Percentiles rank a stretch among this genome's conserved stretches.
Evolutionary conservation across 2,797 vertebrate genomes (phyloP).

Genomic region (Leptodactylus fallax): DNA sequence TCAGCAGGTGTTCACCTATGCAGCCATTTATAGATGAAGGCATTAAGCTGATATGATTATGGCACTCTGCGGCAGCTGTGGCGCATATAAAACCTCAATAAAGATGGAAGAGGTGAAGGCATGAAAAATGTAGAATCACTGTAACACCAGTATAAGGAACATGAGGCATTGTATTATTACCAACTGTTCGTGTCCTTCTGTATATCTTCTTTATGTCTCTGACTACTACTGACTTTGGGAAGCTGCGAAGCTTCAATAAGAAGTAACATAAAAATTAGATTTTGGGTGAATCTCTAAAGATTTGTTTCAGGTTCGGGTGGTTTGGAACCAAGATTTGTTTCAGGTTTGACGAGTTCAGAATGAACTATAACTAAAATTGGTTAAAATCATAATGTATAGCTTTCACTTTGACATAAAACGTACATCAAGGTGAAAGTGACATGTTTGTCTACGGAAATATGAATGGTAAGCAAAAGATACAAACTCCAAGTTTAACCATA

Average conservation of each 20-base stretch:
- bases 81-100: not conserved
- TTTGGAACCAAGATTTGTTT: no score
- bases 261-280: no score
- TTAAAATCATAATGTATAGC: no score
- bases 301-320: no score
- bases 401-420: no score
- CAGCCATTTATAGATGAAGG: not conserved
- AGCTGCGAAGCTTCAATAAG: not conserved
- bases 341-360: no score
- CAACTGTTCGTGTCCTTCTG: constrained; percentile 1
- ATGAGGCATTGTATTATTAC: not conserved
- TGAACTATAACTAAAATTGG: no score
- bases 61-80: not conserved
- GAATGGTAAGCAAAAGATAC: no score
- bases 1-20: not conserved
- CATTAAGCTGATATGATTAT: constrained; percentile 12
- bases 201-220: not conserved
- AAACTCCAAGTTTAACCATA: no score
- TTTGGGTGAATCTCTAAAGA: no score
- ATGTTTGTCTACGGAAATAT: no score
- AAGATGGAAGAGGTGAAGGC: not conserved
- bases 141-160: not conserved
- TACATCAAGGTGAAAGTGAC: no score
- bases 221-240: constrained; percentile 15
- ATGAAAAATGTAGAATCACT: not conserved